Conservation (phyloP, 2,113 vertebrate species). For the Microtus montanus region DNA sequence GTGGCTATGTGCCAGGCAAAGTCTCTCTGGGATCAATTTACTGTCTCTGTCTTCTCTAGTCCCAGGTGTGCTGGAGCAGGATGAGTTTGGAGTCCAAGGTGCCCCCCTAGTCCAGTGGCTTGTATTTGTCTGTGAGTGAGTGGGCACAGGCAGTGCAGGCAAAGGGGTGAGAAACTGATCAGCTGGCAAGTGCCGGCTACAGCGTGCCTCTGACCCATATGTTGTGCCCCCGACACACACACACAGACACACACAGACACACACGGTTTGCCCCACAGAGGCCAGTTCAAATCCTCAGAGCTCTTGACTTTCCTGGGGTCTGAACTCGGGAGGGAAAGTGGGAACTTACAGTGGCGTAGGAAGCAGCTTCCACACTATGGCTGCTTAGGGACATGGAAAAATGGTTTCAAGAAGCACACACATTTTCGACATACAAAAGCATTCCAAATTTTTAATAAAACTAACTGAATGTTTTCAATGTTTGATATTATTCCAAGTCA, state of each 20-base stretch:
- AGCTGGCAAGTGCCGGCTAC: background rate
- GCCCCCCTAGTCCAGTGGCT: background rate
- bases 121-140: slow-evolving; percentile 25
- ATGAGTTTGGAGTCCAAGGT: background rate
- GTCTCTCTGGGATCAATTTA: background rate
- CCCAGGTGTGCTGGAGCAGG: background rate
- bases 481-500: slow-evolving; percentile 37
- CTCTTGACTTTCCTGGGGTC: slow-evolving; percentile 32
- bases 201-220: background rate
- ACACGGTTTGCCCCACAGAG: background rate
- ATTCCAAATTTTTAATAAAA: slow-evolving; percentile 56
- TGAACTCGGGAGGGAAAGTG: background rate
- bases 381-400: background rate
- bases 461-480: slow-evolving; percentile 37
- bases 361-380: background rate
- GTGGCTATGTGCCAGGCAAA: background rate
- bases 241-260: too few species aligned
- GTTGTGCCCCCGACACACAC: background rate
- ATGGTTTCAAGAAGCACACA: slow-evolving; percentile 3
- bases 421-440: background rate
- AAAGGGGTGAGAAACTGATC: slow-evolving; percentile 20
- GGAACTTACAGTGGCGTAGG: background rate
- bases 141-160: background rate
- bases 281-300: background rate
- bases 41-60: background rate